A percentile compares a stretch with the other conserved stretches of the same genome.
These are phyloP conservation scores for Pammene fasciana DNA, from an alignment of 2,888 invertebrate species.

Conservation along the genomic window DNA sequence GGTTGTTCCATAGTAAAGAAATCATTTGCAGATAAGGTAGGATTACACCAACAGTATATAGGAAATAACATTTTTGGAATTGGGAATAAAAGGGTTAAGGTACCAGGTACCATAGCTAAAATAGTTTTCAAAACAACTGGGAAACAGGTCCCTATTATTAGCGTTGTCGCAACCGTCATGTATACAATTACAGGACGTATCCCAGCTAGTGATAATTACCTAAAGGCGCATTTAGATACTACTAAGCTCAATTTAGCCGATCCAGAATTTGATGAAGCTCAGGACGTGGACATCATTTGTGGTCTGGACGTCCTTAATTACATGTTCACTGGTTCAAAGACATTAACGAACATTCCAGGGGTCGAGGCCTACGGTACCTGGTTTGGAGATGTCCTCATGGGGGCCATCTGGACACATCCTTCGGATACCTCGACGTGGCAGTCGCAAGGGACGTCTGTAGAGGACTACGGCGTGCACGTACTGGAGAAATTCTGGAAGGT, in stretches of 20 bases:
- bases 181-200: not conserved
- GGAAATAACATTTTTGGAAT: too few species aligned
- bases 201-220: not conserved
- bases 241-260: conserved; percentile 1
- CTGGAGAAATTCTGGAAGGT: not conserved
- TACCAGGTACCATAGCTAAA: too few species aligned
- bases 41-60: too few species aligned
- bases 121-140: too few species aligned
- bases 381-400: not conserved
- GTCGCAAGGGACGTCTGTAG: not conserved
- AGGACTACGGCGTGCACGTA: not conserved
- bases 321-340: not conserved
- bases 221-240: not conserved
- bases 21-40: too few species aligned
- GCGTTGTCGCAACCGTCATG: too few species aligned
- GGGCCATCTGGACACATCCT: not conserved
- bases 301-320: conserved; percentile 1
- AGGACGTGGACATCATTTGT: conserved; percentile 1
- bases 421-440: too few species aligned
- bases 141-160: too few species aligned
- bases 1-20: too few species aligned
- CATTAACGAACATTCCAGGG: not conserved
- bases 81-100: too few species aligned
- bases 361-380: not conserved
- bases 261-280: not conserved